Percentiles rank a stretch among this genome's conserved stretches.
phyloP scores from a whole-genome alignment of 2,113 vertebrate genomes.

The Ceyx margarethae region DNA sequence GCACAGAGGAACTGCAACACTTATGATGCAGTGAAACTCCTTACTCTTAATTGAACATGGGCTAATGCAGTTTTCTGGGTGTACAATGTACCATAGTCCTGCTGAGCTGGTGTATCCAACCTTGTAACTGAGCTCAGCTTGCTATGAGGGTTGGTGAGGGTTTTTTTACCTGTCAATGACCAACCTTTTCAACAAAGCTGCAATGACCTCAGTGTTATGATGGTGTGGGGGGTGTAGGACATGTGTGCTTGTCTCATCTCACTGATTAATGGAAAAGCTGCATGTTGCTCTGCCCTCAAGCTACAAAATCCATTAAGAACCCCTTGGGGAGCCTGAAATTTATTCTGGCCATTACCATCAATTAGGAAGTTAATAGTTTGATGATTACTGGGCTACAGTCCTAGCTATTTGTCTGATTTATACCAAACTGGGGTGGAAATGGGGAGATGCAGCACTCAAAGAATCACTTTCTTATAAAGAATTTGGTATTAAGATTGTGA shows the following conservation, averaged over 20 bases:
- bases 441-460: neutral
- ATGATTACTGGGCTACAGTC: slow-evolving; percentile 39
- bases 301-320: slow-evolving; percentile 62
- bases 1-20: neutral
- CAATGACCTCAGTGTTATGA: neutral
- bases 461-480: neutral
- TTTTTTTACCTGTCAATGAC: neutral
- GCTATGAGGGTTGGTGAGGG: neutral
- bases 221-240: neutral
- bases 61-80: neutral
- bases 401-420: slow-evolving; percentile 61
- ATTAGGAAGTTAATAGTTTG: slow-evolving; percentile 61
- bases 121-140: neutral
- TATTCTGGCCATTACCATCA: slow-evolving; percentile 61
- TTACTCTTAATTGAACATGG: neutral
- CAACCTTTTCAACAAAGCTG: neutral
- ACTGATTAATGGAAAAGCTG: slow-evolving; percentile 44
- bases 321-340: slow-evolving; percentile 51
- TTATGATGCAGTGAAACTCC: neutral
- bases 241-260: slow-evolving; percentile 8
- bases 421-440: neutral
- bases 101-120: neutral
- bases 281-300: slow-evolving; percentile 39
- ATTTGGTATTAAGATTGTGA: neutral
- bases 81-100: neutral